Evolutionary conservation across 2,797 vertebrate genomes (phyloP).

Genomic region (Spheniscus humboldti): DNA sequence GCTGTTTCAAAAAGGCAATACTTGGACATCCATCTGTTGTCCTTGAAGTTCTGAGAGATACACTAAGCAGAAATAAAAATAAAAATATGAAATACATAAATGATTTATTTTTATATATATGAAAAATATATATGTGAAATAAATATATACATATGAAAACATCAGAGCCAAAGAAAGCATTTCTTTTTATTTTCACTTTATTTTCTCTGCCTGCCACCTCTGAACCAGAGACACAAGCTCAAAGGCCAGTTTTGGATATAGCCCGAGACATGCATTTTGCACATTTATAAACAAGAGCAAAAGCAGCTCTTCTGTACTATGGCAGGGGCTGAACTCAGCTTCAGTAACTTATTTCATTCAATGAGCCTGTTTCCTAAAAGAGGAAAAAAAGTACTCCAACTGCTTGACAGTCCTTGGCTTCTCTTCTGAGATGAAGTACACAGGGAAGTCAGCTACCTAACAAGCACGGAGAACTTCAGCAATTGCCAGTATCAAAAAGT

Average conservation of each 20-base stretch:
- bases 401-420: neutral
- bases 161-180: neutral
- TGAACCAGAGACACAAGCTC: neutral
- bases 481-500: neutral
- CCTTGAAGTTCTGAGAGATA: neutral
- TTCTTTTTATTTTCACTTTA: neutral
- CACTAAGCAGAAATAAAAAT: neutral
- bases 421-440: neutral
- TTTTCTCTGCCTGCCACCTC: neutral
- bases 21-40: neutral
- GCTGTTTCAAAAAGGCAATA: neutral
- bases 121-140: neutral
- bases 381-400: neutral
- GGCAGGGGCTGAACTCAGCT: neutral
- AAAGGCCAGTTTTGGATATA: neutral
- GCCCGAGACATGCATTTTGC: neutral
- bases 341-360: neutral
- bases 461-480: neutral
- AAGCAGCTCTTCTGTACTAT: neutral
- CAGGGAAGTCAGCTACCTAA: neutral
- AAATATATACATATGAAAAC: neutral
- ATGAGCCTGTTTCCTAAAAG: fast-evolving
- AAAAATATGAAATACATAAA: neutral
- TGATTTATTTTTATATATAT: neutral
- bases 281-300: neutral